Conservation (phyloP, 1,140 invertebrate genomes). For the Caerostris darwini region DNA sequence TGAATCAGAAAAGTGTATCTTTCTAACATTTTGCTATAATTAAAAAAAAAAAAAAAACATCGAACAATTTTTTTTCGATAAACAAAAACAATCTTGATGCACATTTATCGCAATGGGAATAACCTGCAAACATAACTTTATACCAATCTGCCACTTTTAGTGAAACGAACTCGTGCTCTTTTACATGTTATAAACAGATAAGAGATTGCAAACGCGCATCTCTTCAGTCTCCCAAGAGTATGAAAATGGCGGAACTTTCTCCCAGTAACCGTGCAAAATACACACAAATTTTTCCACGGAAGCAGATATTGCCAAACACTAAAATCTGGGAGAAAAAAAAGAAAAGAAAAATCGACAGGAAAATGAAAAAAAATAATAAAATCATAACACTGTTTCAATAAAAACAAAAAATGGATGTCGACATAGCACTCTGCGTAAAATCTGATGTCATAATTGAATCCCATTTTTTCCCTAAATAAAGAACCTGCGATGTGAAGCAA, state of each 20-base stretch:
- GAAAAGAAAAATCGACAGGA: neutral
- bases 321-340: neutral
- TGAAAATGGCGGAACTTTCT: neutral
- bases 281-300: no score
- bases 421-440: constrained; percentile 47
- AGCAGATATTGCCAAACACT: no score
- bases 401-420: neutral
- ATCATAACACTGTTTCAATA: neutral
- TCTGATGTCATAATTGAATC: constrained; percentile 72
- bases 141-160: neutral
- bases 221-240: neutral
- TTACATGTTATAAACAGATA: neutral
- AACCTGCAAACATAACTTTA: neutral
- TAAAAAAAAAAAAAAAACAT: no score
- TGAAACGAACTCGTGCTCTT: neutral
- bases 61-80: no score
- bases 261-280: no score
- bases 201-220: neutral
- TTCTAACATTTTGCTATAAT: no score
- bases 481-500: constrained; percentile 66
- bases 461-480: constrained; percentile 57
- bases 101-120: neutral
- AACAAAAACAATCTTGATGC: no score
- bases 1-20: no score
- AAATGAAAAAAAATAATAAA: neutral